Evolutionary conservation across 2,888 invertebrate species (phyloP).

Genomic region (Ectemnius continuus): DNA sequence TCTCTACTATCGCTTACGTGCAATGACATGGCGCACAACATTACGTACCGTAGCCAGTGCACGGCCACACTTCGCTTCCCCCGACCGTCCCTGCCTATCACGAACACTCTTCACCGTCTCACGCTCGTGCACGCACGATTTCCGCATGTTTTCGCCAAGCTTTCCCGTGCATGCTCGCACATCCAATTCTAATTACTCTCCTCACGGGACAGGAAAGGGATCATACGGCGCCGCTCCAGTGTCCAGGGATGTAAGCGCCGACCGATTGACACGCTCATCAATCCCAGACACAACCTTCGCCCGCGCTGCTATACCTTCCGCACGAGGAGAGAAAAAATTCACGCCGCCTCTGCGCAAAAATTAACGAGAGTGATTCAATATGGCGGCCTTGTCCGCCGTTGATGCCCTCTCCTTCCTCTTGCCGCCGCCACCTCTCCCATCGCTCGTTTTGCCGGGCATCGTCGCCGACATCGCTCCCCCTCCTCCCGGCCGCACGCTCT

Average conservation of each 20-base stretch:
- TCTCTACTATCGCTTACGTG: conserved; percentile 54
- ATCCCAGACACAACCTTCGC: conserved; percentile 53
- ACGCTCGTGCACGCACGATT: conserved; percentile 48
- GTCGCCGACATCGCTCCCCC: conserved; percentile 53
- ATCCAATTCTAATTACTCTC: conserved; percentile 14
- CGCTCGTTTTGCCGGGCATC: conserved; percentile 56
- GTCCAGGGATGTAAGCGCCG: conserved; percentile 29
- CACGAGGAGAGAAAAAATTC: conserved; percentile 67
- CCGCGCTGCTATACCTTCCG: conserved; percentile 41
- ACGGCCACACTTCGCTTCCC: conserved; percentile 48
- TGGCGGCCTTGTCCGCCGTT: conserved; percentile 79
- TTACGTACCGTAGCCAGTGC: conserved; percentile 44
- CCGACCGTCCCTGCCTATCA: conserved; percentile 45
- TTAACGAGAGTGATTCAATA: conserved; percentile 82
- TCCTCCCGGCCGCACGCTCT: conserved; percentile 39
- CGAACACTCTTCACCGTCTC: conserved; percentile 44
- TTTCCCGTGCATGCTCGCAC: conserved; percentile 40
- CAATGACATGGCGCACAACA: conserved; percentile 57
- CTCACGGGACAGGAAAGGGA: neutral
- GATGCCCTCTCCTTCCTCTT: conserved; percentile 37
- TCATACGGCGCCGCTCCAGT: conserved; percentile 21
- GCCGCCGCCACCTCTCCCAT: conserved; percentile 33
- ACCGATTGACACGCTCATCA: conserved; percentile 35
- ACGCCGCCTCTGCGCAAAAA: conserved; percentile 78
- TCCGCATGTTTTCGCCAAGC: conserved; percentile 51